Evolutionary conservation across 2,888 invertebrate genomes (phyloP), one percentile per base, ranked within the genome.

Genomic region (Rotaria magnacalcarata): DNA sequence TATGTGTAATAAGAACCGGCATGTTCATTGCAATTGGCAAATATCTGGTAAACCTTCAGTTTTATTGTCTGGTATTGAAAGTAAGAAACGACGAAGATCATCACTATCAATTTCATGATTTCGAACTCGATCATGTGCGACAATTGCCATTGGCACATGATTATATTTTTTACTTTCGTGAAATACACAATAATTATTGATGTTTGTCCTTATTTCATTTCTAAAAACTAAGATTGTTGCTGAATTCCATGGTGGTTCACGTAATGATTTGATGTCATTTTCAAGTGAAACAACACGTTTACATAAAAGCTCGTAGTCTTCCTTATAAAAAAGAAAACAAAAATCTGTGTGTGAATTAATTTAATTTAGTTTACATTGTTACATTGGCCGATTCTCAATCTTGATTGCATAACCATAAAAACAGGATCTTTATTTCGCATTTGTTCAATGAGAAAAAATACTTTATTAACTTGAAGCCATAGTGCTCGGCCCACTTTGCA

Each of bases 1-100:
- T 74, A 41, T 74, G 34, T 41, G 74, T 74, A 27, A 74, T 41
- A 41, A 74, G 74, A 74, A 74, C 74, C 14, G 74, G 74, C 74
- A 74, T 74, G 10, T 41, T 41, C 14, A 41, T 41, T 41, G 41
- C 34, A 74, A 74, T 14, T 74, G 74, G 74, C 27, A 74, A 8
- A 74, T 74, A 74, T 41, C 74, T 19, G 74, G 74, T 41, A 74
- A 74, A 41, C 27, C 27, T 41, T 74, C 74, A 27, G 74, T 74
- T 74, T 41, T 74, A 74, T 74, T 74, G 14, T 74, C 74, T 14
- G 74, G 74, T 41, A 74, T 27, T 41, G 34, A 41, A 74, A 74
- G 74, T 41, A 74, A 41, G 41, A 74, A 74, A 34, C 24, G 14
- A 10, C 27, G 41, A 16, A 74, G 41, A 8, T 74, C 41, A 74